phyloP scores from a whole-genome alignment of 1,140 invertebrate species.

The Laodelphax striatellus region DNA sequence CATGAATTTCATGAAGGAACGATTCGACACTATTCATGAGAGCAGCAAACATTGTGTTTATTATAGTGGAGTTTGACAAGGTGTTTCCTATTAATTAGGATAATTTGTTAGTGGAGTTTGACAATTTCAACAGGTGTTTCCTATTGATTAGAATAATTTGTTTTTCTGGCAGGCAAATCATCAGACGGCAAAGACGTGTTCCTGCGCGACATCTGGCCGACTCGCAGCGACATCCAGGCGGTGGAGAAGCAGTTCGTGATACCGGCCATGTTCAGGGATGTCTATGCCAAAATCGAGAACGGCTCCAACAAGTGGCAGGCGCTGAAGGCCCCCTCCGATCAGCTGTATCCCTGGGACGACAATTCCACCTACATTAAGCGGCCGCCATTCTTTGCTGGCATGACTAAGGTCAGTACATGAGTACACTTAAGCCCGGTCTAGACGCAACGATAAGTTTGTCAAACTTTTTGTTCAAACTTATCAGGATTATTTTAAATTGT shows the following conservation, averaged over 20 bases:
- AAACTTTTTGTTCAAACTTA: too few relatives aligned
- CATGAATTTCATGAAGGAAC: too few relatives aligned
- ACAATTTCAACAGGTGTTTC: too few relatives aligned
- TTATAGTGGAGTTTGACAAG: too few relatives aligned
- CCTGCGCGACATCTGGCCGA: constrained; percentile 92
- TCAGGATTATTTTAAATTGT: too few relatives aligned
- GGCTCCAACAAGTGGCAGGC: constrained; percentile 81
- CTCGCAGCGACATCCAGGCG: constrained; percentile 75
- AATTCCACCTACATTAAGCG: constrained; percentile 92
- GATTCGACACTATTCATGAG: too few relatives aligned
- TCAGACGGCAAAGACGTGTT: constrained; percentile 64
- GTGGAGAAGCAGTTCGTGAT: constrained; percentile 86
- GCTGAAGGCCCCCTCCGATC: constrained; percentile 63
- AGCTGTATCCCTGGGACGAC: constrained; percentile 85
- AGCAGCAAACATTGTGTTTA: too few relatives aligned
- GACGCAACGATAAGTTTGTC: too few relatives aligned
- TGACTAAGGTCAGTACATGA: constrained; percentile 48
- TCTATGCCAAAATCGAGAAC: constrained; percentile 76
- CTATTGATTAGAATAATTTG: background rate
- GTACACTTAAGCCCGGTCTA: background rate
- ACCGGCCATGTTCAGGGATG: constrained; percentile 95
- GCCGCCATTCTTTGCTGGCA: constrained; percentile 91
- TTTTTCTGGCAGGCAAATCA: constrained; percentile 42
- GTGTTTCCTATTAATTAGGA: too few relatives aligned
- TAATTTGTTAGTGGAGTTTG: too few relatives aligned